Percentiles rank a stretch among this genome's conserved stretches.
These are phyloP conservation scores for Papilio xuthus DNA, from an alignment of 1,140 invertebrate species.

Conservation along the genomic window DNA sequence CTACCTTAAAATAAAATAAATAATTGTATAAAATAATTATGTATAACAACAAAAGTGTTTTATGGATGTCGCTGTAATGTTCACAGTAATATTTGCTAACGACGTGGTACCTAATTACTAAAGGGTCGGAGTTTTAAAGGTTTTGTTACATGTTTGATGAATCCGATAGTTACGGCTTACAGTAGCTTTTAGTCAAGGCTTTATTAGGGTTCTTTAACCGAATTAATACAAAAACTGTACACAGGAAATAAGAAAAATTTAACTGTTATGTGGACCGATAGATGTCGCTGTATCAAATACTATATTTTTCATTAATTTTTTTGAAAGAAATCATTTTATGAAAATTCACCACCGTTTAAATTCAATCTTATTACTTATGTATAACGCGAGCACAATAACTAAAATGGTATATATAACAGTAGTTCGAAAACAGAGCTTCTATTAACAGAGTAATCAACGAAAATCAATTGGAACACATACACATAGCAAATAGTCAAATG, in stretches of 20 bases:
- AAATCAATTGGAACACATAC: conserved; percentile 13
- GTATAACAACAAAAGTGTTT: conserved; percentile 14
- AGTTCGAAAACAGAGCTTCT: neutral
- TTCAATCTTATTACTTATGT: too few relatives aligned
- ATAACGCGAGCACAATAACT: too few relatives aligned
- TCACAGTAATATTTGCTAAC: conserved; percentile 9
- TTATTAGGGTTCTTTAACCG: neutral
- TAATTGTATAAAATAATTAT: conserved; percentile 20
- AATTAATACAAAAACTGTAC: too few relatives aligned
- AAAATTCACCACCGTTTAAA: too few relatives aligned
- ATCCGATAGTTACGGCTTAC: conserved; percentile 10
- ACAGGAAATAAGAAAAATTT: too few relatives aligned
- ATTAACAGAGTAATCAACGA: conserved; percentile 3
- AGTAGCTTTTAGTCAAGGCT: neutral
- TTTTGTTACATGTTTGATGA: neutral
- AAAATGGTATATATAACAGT: neutral
- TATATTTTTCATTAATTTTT: neutral
- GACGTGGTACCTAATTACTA: conserved; percentile 14
- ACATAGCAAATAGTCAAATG: conserved; percentile 16
- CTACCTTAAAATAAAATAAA: neutral
- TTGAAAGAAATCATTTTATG: too few relatives aligned
- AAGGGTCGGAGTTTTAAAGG: neutral
- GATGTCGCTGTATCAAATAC: neutral
- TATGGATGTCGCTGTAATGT: conserved; percentile 27
- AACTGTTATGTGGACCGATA: neutral